Base-by-base conservation (phyloP, 1,140 invertebrate species). In the Drosophila nikananu region DNA sequence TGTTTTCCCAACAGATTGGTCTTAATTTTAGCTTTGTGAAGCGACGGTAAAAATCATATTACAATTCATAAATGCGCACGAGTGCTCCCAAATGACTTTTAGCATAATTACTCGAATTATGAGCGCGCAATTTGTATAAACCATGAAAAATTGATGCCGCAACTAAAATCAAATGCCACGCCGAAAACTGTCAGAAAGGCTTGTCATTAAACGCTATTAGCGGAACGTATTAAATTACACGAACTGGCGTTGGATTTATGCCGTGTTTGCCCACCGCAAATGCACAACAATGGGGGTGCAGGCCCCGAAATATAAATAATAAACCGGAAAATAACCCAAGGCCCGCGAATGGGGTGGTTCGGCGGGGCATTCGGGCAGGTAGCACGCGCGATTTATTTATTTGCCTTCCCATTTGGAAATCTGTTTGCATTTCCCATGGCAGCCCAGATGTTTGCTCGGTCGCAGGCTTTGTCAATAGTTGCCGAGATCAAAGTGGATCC, bases 341-440 rank as follows among this genome's bases (percentile, higher is more conserved):
- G 23, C 41, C 35, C 42, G 57, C 70, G 41, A 57, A 63, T 32
- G 44, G 23, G 23, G 27, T 9, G 2, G 35, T 39, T 35, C 25
- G 19, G 19, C 25, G 19, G 19, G 44, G 61, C 17, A 60, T 55
- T 66, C 72, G 54, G 67, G 46, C 71, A 64, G 72, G 63, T 80
- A 72, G 81, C 64, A 72, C 54, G 71, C 68, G 70, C 61, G 72
- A 70, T 78, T 71, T 59, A 71, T 59, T 60, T 87, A 74, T 89
- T 83, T 84, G 62, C 62, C 41, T 78, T 68, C 32, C 59, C 65
- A 75, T 79, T 79, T 71, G 51, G 73, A 67, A 54, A 55, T 66
- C 72, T 87, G 71, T 87, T 87, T 87, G 74, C 75, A 42, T 84
- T 84, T 87, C 84, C 81, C 84, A 87, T 71, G 84, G 75, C 58